Evolutionary conservation across 2,797 vertebrate genomes (phyloP).

Genomic region (Falco peregrinus): DNA sequence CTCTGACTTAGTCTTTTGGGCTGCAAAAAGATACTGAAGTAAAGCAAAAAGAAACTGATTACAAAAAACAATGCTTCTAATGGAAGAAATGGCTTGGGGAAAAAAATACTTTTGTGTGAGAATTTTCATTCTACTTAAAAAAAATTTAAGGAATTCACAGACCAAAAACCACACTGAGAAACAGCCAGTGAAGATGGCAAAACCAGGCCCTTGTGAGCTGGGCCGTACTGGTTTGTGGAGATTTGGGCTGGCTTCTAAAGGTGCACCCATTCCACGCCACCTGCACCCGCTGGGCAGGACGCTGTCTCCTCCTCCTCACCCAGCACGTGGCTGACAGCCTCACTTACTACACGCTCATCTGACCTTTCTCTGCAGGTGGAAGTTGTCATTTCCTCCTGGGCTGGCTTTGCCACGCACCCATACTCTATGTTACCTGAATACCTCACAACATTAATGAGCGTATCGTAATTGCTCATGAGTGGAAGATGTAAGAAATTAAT

Average conservation of each 20-base stretch:
- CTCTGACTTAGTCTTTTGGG: background rate
- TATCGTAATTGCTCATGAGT: accelerated
- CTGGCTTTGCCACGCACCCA: background rate
- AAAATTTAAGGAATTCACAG: background rate
- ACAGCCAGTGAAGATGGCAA: background rate
- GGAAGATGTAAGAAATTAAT: background rate
- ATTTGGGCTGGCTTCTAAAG: background rate
- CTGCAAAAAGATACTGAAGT: background rate
- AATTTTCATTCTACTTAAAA: background rate
- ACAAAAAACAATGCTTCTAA: accelerated
- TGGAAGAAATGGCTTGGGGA: background rate
- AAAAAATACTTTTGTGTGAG: background rate
- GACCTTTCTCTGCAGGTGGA: background rate
- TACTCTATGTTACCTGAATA: background rate
- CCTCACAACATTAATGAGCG: background rate
- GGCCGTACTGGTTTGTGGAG: background rate
- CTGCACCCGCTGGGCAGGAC: background rate
- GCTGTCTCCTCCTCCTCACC: accelerated
- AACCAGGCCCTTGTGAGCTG: background rate
- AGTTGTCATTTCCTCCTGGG: background rate
- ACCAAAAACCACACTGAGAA: background rate
- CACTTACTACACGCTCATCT: background rate
- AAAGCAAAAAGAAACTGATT: background rate
- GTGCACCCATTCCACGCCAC: accelerated
- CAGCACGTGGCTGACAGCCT: background rate